phyloP scores from a whole-genome alignment of 2,888 invertebrate genomes.

The Antitype chi region DNA sequence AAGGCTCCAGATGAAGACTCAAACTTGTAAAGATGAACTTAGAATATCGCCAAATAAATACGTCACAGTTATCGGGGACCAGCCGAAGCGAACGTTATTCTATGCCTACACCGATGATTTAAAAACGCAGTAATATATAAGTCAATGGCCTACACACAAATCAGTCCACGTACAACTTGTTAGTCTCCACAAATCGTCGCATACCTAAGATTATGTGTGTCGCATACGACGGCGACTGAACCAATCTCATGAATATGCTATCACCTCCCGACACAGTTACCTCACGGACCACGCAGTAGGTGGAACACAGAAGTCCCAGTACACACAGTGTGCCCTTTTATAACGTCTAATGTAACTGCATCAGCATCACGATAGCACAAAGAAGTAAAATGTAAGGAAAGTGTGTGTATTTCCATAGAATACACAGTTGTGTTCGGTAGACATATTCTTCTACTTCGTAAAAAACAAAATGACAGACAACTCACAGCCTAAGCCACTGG shows the following conservation, averaged over 20 bases:
- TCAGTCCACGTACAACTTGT: conserved; percentile 18
- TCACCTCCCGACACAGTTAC: conserved; percentile 69
- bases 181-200: conserved; percentile 44
- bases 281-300: conserved; percentile 5
- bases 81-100: neutral
- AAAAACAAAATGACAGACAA: neutral
- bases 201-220: conserved; percentile 59
- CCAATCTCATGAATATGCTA: conserved; percentile 69
- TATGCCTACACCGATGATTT: too few relatives aligned
- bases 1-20: too few relatives aligned
- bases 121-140: too few relatives aligned
- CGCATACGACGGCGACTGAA: conserved; percentile 31
- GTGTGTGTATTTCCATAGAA: too few relatives aligned
- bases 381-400: too few relatives aligned
- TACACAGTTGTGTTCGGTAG: neutral
- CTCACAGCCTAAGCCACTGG: neutral
- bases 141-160: neutral
- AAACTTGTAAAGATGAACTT: neutral
- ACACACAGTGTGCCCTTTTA: too few relatives aligned
- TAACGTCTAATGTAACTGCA: too few relatives aligned
- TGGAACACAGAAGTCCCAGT: conserved; percentile 28
- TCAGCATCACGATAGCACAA: too few relatives aligned
- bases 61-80: neutral
- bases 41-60: neutral
- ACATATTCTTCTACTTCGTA: neutral